A percentile compares a stretch with the other conserved stretches of the same genome.
These are phyloP conservation scores for Trichomalopsis sarcophagae DNA, from an alignment of 1,140 invertebrate species.

Conservation along the genomic window DNA sequence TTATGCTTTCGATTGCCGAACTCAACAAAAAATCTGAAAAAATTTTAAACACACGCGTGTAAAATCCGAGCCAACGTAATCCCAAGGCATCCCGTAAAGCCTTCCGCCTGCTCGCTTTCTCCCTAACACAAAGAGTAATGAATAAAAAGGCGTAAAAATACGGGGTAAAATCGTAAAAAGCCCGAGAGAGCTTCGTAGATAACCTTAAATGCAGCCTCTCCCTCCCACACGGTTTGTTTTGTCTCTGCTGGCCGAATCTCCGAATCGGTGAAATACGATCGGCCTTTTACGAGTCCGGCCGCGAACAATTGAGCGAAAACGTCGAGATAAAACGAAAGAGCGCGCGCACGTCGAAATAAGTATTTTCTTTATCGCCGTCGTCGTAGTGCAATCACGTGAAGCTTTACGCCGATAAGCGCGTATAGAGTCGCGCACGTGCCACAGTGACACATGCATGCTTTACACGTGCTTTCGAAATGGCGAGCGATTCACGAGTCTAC, in stretches of 20 bases:
- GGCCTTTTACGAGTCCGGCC: not conserved
- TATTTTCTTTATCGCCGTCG: not conserved
- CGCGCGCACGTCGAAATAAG: not conserved
- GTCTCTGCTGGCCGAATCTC: not conserved
- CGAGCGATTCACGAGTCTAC: too few species aligned
- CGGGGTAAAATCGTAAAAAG: not conserved
- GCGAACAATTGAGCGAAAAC: constrained; percentile 13
- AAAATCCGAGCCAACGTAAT: not conserved
- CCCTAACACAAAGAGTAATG: not conserved
- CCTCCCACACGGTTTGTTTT: not conserved
- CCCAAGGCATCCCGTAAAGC: not conserved
- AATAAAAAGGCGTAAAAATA: constrained; percentile 1
- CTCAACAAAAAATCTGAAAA: too few species aligned
- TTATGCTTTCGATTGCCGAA: too few species aligned
- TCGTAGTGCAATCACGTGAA: not conserved
- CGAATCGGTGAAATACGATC: constrained; percentile 14
- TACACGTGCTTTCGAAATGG: too few species aligned
- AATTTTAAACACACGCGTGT: not conserved
- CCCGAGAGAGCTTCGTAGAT: not conserved
- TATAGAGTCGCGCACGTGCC: too few species aligned
- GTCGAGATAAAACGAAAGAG: not conserved
- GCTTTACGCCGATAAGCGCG: not conserved
- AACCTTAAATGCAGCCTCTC: not conserved
- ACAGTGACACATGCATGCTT: too few species aligned
- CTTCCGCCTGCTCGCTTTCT: too few species aligned